Base-by-base conservation (phyloP, 2,113 vertebrate species). In the Circaetus gallicus region DNA sequence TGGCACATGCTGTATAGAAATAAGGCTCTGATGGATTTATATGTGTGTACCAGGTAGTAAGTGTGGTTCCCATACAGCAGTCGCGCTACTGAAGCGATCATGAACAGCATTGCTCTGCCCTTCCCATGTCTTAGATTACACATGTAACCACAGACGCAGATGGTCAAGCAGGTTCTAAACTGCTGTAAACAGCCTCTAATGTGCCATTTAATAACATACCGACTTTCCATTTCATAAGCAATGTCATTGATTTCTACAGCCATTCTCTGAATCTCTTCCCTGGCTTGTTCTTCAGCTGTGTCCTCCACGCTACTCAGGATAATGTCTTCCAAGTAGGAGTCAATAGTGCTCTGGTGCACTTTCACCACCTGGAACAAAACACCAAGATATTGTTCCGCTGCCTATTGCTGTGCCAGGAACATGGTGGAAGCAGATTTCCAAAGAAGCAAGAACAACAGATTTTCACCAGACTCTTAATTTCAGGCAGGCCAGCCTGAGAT, bases 251-350 rank as follows among this genome's bases (percentile, higher is more conserved):
- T 98, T 95, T 99, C 98, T 94, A 98, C 90, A 16, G 99, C 99
- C 93, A 91, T 97, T 86, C 83, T 98, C 93, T 97, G 98, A 87
- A 99, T 96, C 96, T 99, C 99, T 76, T 98, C 98, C 95, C 99
- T 98, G 50, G 99, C 99, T 97, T 99, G 99, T n/a, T 99, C 97
- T 40, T 99, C 98, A 31, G 99, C 98, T 26, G 98, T 98, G 26
- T 80, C 93, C 71, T 99, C 98, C 90, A 98, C 80, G 5, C 97
- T 98, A 4, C 73, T 98, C 83, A 99, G 85, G 86, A 99, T 99
- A 71, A 99, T 73, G 74, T 99, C 99, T 96, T 99, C 99, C 76
- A 99, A 97, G 84, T 99, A 99, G 71, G 99, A 98, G 88, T 99
- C 98, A n/a, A 99, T 96, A 11, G 98, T 99, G 72, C 98, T 98